Percentiles rank a stretch among this genome's conserved stretches.
Conservation (phyloP, 2,797 vertebrate genomes). For the Psittacula derbiana region DNA sequence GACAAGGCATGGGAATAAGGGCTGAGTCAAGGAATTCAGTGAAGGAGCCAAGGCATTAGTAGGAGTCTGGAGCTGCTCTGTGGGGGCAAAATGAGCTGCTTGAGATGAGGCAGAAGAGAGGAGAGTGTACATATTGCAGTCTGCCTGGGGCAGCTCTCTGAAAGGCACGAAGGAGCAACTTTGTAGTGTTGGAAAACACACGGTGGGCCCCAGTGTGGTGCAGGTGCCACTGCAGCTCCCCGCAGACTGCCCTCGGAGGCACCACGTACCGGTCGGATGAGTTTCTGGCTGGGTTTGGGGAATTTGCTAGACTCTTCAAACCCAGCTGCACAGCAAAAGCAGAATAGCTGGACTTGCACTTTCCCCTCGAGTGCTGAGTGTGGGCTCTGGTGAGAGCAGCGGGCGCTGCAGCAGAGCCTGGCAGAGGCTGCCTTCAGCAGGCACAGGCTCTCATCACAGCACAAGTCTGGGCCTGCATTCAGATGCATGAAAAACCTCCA, state of each 20-base stretch:
- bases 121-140: neutral
- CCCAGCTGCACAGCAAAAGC: neutral
- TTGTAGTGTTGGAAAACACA: neutral
- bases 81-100: neutral
- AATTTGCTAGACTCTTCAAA: constrained; percentile 50
- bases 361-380: constrained; percentile 18
- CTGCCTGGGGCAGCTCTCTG: neutral
- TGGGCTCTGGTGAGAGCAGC: neutral
- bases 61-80: neutral
- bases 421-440: neutral
- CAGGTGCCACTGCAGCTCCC: neutral
- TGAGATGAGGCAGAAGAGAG: neutral
- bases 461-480: neutral
- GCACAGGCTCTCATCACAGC: neutral
- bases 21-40: neutral
- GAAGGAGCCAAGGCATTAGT: neutral
- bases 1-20: neutral
- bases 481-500: neutral
- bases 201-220: neutral
- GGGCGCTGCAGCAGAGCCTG: neutral
- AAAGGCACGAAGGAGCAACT: neutral
- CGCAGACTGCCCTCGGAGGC: neutral
- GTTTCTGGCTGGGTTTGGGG: neutral
- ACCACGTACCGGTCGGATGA: neutral
- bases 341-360: constrained; percentile 51